phyloP scores from a whole-genome alignment of 1,140 invertebrate genomes.

The Pararge aegeria region DNA sequence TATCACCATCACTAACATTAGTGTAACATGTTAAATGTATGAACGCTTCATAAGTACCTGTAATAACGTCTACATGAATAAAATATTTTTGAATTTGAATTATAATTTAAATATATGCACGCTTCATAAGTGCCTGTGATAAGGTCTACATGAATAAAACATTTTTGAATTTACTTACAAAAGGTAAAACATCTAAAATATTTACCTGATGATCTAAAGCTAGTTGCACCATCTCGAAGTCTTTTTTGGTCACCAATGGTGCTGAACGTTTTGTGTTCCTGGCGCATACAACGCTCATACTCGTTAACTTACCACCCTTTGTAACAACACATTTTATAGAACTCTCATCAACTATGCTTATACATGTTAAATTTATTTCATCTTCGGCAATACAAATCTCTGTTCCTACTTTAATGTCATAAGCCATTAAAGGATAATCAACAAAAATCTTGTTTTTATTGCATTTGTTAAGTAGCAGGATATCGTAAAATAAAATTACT shows the following conservation, averaged over 20 bases:
- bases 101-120: too few species aligned
- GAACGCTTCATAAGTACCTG: too few species aligned
- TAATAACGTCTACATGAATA: too few species aligned
- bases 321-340: conserved; percentile 43
- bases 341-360: conserved; percentile 33
- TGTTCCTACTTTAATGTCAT: conserved; percentile 42
- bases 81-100: too few species aligned
- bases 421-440: conserved; percentile 42
- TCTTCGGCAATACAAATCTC: conserved; percentile 45
- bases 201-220: conserved; percentile 51
- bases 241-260: conserved; percentile 42
- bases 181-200: not conserved
- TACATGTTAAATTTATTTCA: conserved; percentile 48
- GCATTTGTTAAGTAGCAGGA: conserved; percentile 45
- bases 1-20: too few species aligned
- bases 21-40: too few species aligned
- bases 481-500: conserved; percentile 40
- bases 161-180: not conserved
- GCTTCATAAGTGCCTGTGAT: too few species aligned
- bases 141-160: not conserved
- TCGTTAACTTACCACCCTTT: conserved; percentile 44
- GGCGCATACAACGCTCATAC: conserved; percentile 36
- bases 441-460: conserved; percentile 44
- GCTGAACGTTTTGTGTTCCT: conserved; percentile 32
- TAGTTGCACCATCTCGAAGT: conserved; percentile 48